Evolutionary conservation across 2,888 invertebrate genomes (phyloP), one percentile per base, ranked within the genome.

Genomic region (Encarsia formosa): DNA sequence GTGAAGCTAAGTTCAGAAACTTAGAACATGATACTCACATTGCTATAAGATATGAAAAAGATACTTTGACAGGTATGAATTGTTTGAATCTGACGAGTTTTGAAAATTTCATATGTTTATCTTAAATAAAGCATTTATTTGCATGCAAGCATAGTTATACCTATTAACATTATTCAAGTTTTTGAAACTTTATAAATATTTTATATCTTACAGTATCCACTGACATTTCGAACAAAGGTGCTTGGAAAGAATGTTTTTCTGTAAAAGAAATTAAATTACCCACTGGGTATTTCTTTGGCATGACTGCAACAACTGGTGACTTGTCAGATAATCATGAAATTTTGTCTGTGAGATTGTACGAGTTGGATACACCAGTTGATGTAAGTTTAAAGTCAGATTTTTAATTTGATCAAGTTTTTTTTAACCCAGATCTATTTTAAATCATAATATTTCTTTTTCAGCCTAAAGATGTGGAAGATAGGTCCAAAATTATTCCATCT

Each of bases 241-340:
- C 87, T 1, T 99, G 97, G 96, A 91, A 91, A 66, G 87, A 88
- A 66, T 99, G 99, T 68, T 86, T 99, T 65, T 81, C 81, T 48
- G 95, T 95, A 0, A 81, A 86, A 62, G 92, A 93, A 40, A 91
- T 99, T 1, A 81, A 86, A 54, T 78, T 99, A 9, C 99, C 99
- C 0, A 94, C 96, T 0, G 94, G 94, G 0, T 98, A 97, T 76
- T 95, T 82, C 76, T 88, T 96, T 73, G 99, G 99, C 2, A 79
- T 93, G 4, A 87, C 95, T 0, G 94, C 99, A 0, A 95, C 95
- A 1, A 99, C 99, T 0, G 99, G 99, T 2, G 97, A 99, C 72
- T 78, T 99, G 38, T 87, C 90, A 56, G 99, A 99, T 78, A 94
- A 91, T 74, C 99, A 99, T 74, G 98, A 99, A 74, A 82, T 99